A percentile compares a stretch with the other conserved stretches of the same genome.
Evolutionary conservation across 2,797 vertebrate species (phyloP).

Genomic region (Tolypeutes matacus): DNA sequence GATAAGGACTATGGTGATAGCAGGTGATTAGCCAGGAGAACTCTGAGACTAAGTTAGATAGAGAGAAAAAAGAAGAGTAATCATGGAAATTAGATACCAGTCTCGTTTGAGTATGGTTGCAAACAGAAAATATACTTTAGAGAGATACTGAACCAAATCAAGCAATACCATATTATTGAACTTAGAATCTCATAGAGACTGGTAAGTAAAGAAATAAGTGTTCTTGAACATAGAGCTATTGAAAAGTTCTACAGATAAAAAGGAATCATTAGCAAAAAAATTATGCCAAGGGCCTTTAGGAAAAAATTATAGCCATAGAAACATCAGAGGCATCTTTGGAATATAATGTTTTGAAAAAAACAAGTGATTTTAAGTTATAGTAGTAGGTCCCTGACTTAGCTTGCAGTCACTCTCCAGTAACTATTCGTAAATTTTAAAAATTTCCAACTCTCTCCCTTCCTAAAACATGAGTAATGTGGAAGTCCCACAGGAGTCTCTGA

Average conservation of each 20-base stretch:
- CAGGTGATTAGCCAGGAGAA: not conserved
- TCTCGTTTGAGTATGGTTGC: not conserved
- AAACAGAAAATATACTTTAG: conserved; percentile 33
- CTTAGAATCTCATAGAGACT: not conserved
- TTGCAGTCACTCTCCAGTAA: conserved; percentile 9
- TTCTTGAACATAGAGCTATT: conserved; percentile 1
- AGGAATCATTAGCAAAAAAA: not conserved
- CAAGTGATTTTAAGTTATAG: conserved; percentile 11
- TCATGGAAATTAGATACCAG: not conserved
- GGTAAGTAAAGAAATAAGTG: not conserved
- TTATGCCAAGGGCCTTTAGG: not conserved
- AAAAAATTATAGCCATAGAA: conserved; percentile 36
- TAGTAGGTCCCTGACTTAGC: not conserved
- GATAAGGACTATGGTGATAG: not conserved
- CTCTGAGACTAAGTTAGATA: not conserved
- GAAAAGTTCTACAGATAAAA: not conserved
- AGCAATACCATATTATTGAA: conserved; percentile 3
- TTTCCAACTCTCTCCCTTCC: conserved; percentile 12
- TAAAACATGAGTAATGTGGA: conserved; percentile 64
- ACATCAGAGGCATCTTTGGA: not conserved
- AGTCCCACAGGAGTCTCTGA: conserved; percentile 33
- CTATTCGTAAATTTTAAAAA: conserved; percentile 11
- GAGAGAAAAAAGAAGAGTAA: not conserved
- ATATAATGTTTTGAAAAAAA: not conserved
- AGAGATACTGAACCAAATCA: not conserved